These are phyloP conservation scores for Percopsis transmontana DNA, from an alignment of 2,113 vertebrate species.

Conservation along the genomic window DNA sequence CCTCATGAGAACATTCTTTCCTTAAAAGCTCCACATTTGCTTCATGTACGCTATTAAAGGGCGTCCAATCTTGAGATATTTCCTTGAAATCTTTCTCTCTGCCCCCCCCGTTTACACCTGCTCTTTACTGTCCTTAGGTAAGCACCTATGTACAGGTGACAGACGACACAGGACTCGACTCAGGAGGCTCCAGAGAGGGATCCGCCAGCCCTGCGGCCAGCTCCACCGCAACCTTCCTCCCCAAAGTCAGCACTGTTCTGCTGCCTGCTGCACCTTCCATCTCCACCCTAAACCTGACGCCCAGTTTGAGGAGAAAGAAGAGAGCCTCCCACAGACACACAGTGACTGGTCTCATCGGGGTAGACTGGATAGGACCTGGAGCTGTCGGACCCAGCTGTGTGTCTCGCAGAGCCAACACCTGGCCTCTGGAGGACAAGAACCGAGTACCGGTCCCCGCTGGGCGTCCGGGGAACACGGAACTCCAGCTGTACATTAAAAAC, in stretches of 20 bases:
- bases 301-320: constrained; percentile 43
- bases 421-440: constrained; percentile 67
- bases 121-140: constrained; percentile 45
- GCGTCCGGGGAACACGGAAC: constrained; percentile 26
- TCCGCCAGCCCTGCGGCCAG: background rate
- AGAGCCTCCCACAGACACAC: constrained; percentile 46
- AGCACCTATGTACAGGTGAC: constrained; percentile 61
- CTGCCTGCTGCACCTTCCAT: constrained; percentile 52
- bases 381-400: background rate
- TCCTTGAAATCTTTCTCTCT: no score
- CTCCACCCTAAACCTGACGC: constrained; percentile 58
- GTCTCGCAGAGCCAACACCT: constrained; percentile 62
- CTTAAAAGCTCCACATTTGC: no score
- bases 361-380: constrained; percentile 12
- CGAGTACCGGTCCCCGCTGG: background rate
- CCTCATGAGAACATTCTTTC: no score
- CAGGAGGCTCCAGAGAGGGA: background rate
- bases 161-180: constrained; percentile 16
- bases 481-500: constrained; percentile 65
- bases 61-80: no score
- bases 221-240: background rate
- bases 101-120: background rate
- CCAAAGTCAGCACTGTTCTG: fast-evolving
- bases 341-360: constrained; percentile 60
- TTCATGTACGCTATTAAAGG: no score